Percentiles rank a stretch among this genome's conserved stretches.
phyloP scores from a whole-genome alignment of 2,113 vertebrate genomes.

The Oxyruncus cristatus region DNA sequence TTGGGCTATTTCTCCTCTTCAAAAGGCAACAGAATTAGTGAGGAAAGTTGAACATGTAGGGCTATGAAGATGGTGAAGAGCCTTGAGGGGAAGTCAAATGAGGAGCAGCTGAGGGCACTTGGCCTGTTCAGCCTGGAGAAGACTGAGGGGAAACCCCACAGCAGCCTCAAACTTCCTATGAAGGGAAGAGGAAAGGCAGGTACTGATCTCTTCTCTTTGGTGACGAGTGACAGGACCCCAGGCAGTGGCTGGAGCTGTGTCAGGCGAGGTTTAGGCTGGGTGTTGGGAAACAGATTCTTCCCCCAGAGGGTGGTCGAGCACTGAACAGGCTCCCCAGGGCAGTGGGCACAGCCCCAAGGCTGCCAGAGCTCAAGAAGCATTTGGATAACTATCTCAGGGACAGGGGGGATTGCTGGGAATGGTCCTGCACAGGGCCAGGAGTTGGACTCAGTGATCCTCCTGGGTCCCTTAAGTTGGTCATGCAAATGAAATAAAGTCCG shows the following conservation, averaged over 20 bases:
- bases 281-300: background rate
- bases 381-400: fast-evolving
- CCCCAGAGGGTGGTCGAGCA: background rate
- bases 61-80: background rate
- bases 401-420: background rate
- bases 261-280: background rate
- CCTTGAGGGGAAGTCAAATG: background rate
- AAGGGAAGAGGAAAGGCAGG: background rate
- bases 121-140: background rate
- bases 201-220: background rate
- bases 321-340: background rate
- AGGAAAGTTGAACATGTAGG: background rate
- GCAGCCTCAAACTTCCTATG: background rate
- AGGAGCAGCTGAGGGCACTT: background rate
- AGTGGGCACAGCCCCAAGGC: fast-evolving
- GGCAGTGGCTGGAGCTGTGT: background rate
- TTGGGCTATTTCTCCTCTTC: background rate
- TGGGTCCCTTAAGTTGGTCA: fast-evolving
- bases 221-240: background rate
- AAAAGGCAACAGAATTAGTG: background rate
- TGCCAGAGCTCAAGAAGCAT: fast-evolving
- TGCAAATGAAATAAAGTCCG: background rate
- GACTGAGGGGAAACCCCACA: background rate
- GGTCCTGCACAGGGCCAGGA: background rate
- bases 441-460: fast-evolving